Evolutionary conservation across 2,888 invertebrate species (phyloP).

Genomic region (Platycnemis pennipes): DNA sequence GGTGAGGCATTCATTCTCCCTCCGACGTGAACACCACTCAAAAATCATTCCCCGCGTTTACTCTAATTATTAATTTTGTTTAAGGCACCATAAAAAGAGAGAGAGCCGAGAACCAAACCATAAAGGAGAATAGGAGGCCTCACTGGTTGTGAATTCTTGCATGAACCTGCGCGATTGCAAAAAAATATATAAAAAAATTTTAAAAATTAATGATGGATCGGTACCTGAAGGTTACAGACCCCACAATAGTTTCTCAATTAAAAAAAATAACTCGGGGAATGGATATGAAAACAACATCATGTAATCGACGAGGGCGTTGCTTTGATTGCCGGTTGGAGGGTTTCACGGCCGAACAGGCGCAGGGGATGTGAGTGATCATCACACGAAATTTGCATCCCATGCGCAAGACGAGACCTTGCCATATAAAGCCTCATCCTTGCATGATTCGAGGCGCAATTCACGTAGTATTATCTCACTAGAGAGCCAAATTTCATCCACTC

Average conservation of each 20-base stretch:
- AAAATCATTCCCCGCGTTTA: too few species aligned
- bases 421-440: background rate
- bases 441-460: background rate
- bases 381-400: background rate
- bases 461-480: background rate
- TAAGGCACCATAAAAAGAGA: too few species aligned
- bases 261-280: background rate
- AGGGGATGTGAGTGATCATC: background rate
- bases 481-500: background rate
- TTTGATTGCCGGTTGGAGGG: background rate
- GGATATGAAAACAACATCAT: background rate
- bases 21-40: too few species aligned
- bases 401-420: background rate
- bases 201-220: background rate
- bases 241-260: background rate
- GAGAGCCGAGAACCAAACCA: too few species aligned
- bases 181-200: too few species aligned
- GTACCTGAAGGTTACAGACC: background rate
- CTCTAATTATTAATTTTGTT: too few species aligned
- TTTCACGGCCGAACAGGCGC: background rate
- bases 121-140: too few species aligned
- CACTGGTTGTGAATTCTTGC: too few species aligned
- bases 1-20: too few species aligned
- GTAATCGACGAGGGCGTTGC: background rate
- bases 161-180: too few species aligned